Conservation (phyloP, 2,113 vertebrate species). For the Salvelinus fontinalis region DNA sequence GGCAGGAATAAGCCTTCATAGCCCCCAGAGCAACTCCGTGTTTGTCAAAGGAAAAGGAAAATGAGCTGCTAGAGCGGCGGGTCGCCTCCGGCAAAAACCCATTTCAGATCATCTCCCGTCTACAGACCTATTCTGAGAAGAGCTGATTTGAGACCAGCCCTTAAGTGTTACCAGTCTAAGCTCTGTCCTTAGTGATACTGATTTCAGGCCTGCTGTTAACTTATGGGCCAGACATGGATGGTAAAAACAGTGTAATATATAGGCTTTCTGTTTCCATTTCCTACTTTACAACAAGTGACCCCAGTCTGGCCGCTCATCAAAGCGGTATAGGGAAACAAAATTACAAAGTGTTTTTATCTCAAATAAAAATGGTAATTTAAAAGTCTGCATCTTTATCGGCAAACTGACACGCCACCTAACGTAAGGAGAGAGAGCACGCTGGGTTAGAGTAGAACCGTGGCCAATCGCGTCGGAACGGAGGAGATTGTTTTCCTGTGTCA, state of each 20-base stretch:
- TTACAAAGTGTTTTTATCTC: conserved; percentile 76
- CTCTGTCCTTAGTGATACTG: not conserved
- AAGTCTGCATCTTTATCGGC: conserved; percentile 65
- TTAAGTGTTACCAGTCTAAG: not conserved
- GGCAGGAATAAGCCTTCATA: too few species aligned
- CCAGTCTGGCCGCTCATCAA: conserved; percentile 46
- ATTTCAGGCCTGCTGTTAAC: too few species aligned
- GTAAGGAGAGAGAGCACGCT: conserved; percentile 13
- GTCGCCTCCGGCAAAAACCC: too few species aligned
- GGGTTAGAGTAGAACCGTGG: too few species aligned
- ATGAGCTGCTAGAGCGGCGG: too few species aligned
- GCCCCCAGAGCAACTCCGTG: too few species aligned
- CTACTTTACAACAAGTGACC: not conserved
- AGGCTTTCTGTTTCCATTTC: too few species aligned
- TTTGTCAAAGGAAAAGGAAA: too few species aligned
- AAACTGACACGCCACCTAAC: conserved; percentile 26
- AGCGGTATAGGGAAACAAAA: conserved; percentile 74
- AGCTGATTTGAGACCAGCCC: not conserved
- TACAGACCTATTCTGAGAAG: not conserved
- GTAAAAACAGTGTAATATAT: too few species aligned
- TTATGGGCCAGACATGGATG: too few species aligned
- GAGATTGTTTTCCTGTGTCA: not conserved
- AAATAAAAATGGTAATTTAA: conserved; percentile 65
- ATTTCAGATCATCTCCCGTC: too few species aligned
- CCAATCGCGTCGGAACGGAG: not conserved